Evolutionary conservation across 2,797 vertebrate genomes (phyloP).

Genomic region (Petrocephalus schoutedeni): DNA sequence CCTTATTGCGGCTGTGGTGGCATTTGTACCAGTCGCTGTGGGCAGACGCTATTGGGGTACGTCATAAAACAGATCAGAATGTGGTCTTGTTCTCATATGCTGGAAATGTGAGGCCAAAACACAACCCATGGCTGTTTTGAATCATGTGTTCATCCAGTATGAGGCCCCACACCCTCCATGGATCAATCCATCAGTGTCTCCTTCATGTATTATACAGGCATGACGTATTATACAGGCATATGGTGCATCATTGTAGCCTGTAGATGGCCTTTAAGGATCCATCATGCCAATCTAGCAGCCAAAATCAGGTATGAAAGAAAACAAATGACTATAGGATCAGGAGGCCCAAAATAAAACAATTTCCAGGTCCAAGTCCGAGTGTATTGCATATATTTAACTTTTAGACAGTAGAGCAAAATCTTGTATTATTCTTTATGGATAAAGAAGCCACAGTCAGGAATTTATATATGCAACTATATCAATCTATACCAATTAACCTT

Average conservation of each 20-base stretch:
- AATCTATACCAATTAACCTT: neutral
- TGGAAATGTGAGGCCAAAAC: neutral
- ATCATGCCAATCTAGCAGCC: neutral
- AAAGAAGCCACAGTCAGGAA: neutral
- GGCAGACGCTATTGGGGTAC: neutral
- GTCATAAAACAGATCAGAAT: neutral
- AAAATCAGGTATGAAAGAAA: neutral
- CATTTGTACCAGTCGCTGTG: neutral
- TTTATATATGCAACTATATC: neutral
- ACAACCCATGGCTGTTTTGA: neutral
- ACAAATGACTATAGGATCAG: neutral
- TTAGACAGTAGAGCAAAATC: neutral
- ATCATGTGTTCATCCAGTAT: neutral
- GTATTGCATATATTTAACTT: neutral
- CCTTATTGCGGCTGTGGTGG: neutral
- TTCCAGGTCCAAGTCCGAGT: neutral
- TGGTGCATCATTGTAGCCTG: neutral
- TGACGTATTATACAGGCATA: neutral
- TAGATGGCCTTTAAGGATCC: neutral
- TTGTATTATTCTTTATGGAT: neutral
- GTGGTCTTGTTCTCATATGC: neutral
- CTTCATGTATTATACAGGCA: neutral
- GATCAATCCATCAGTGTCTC: neutral
- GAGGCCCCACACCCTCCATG: neutral
- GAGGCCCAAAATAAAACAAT: neutral